Conservation (phyloP, 1,140 invertebrate genomes). For the Diuraphis noxia region DNA sequence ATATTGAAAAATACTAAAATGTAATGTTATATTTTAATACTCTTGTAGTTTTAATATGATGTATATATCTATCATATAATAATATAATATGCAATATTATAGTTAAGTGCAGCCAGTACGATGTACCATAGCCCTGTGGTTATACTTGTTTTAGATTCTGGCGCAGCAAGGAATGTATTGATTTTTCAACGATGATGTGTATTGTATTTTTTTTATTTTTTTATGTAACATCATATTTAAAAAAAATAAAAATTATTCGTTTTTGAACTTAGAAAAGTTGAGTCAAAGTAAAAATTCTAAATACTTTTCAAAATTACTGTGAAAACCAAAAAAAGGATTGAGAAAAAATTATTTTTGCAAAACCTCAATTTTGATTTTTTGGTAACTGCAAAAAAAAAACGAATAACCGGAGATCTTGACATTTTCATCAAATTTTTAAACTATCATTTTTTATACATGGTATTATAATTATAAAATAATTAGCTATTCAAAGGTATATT, state of each 20-base stretch:
- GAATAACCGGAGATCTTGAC: too few species aligned
- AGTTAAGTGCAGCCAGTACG: neutral
- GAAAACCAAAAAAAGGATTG: neutral
- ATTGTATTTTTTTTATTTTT: too few species aligned
- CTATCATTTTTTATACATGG: too few species aligned
- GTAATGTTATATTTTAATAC: slow-evolving; percentile 22
- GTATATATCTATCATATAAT: neutral
- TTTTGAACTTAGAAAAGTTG: too few species aligned
- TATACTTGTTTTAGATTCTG: neutral
- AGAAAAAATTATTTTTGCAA: neutral
- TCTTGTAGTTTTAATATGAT: neutral
- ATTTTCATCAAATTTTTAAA: too few species aligned
- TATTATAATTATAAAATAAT: too few species aligned
- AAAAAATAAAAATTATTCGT: too few species aligned
- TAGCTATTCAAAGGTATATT: too few species aligned
- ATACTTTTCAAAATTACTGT: neutral
- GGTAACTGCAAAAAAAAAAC: too few species aligned
- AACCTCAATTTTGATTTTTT: neutral
- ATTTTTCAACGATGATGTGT: neutral
- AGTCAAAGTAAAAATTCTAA: neutral
- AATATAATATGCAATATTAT: neutral
- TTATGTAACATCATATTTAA: too few species aligned
- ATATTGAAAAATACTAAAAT: neutral
- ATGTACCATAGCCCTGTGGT: neutral
- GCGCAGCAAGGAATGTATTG: neutral